Conservation (phyloP, 1,140 invertebrate species). For the Myzus persicae region DNA sequence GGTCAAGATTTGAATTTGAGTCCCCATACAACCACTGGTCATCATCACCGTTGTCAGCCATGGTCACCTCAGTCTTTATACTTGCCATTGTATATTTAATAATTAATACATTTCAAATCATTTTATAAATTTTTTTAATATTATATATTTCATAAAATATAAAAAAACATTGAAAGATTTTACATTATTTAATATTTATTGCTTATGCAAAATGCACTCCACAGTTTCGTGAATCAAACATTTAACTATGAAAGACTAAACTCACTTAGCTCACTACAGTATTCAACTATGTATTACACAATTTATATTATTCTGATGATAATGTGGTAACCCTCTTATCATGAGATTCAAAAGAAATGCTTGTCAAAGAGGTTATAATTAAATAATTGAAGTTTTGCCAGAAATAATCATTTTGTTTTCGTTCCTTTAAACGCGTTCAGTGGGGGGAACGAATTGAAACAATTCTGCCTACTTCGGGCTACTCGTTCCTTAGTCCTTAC, state of each 20-base stretch:
- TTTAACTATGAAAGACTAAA: neutral
- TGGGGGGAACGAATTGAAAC: no score
- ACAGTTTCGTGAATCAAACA: neutral
- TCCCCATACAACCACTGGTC: slow-evolving; percentile 81
- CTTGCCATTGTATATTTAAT: neutral
- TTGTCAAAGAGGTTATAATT: slow-evolving; percentile 30
- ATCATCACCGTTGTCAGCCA: slow-evolving; percentile 73
- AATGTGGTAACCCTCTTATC: neutral
- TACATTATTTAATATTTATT: neutral
- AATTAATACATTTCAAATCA: neutral
- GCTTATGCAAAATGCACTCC: neutral
- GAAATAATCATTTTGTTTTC: no score
- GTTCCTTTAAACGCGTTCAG: no score
- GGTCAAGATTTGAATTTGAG: slow-evolving; percentile 62
- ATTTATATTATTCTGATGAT: neutral
- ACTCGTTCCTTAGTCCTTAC: no score
- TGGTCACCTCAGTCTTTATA: neutral
- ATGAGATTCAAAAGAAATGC: neutral
- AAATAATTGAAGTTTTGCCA: neutral
- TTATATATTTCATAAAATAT: neutral
- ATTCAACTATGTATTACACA: neutral
- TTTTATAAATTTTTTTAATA: neutral
- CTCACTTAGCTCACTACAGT: no score
- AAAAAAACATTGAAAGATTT: neutral
- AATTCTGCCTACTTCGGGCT: no score